phyloP scores from a whole-genome alignment of 2,113 vertebrate species.

The Numida meleagris region DNA sequence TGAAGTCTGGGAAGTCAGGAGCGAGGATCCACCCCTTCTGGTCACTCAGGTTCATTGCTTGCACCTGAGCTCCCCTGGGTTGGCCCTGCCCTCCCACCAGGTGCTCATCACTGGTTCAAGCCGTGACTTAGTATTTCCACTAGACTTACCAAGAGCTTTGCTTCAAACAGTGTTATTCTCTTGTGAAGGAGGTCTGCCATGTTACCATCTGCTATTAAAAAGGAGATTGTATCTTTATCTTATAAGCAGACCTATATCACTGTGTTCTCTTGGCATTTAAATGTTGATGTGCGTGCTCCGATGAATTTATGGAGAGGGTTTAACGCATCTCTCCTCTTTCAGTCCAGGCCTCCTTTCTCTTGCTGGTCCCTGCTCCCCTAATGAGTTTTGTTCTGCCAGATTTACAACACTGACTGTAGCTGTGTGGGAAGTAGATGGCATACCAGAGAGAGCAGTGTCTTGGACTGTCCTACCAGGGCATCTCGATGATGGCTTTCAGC shows the following conservation, averaged over 20 bases:
- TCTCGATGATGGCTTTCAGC: neutral
- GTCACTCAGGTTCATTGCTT: too few species aligned
- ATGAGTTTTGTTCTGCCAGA: neutral
- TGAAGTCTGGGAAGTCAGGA: too few species aligned
- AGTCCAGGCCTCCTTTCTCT: neutral
- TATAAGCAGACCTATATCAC: neutral
- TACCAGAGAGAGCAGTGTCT: neutral
- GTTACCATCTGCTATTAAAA: neutral
- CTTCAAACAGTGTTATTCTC: neutral
- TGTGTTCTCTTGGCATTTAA: neutral
- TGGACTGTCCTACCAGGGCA: neutral
- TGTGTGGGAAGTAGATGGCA: neutral
- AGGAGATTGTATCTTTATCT: neutral
- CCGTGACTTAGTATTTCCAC: too few species aligned
- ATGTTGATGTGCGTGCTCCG: neutral
- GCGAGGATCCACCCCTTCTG: too few species aligned
- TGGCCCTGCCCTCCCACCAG: too few species aligned
- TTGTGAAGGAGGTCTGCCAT: neutral
- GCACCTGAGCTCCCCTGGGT: too few species aligned
- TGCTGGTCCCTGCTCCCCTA: neutral
- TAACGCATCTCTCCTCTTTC: neutral
- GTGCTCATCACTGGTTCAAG: too few species aligned
- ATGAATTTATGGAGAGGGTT: neutral
- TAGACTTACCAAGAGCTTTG: neutral
- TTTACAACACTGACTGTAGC: neutral